Base-by-base conservation (phyloP, 2,113 vertebrate genomes). In the Notiomystis cincta region DNA sequence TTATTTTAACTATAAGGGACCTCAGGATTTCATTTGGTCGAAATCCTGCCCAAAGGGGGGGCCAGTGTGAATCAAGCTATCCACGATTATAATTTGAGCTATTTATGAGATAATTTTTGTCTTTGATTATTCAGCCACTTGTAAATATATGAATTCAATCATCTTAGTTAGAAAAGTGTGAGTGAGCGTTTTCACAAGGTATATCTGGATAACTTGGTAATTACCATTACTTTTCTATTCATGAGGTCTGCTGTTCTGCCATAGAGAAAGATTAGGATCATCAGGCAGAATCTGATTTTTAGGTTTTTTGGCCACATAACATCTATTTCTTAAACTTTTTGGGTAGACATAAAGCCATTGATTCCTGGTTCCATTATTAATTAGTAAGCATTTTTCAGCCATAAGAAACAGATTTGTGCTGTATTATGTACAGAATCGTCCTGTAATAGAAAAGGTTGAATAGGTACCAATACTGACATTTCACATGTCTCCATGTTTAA, bases 11-110 rank as follows among this genome's bases (percentile, higher is more conserved):
- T 45, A 16, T 21, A 87, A 62, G 13, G 10, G 18, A 89, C 20
- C 7, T 82, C 37, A 45, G 35, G 28, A 64, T 82, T 82, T 67
- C 2, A 54, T 33, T 23, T 82, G 25, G 10, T 50, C 12, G 21
- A 71, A 19, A 15, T 62, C 20, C 19, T 57, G 31, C 8, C 6
- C 11, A 47, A 54, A 54, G 58, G 42, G 79, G 57, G 12, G 30
- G 8, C 21, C 45, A 21, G 25, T 9, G 3, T 38, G 23, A 85
- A 71, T 64, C 38, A 89, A 42, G 44, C 4, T 33, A 5, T 4
- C 21, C 0, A 0, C 0, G 0, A 64, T 40, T 64, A 60, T 0
- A 7, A 37, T 15, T 44, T 57, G 21, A 60, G 15, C 11, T 28
- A 21, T 61, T 56, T 16, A 86, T 23, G 10, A 82, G 14, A 76